Evolutionary conservation across 2,888 invertebrate species (phyloP), one percentile per base, ranked within the genome.

Genomic region (Hyalella azteca): DNA sequence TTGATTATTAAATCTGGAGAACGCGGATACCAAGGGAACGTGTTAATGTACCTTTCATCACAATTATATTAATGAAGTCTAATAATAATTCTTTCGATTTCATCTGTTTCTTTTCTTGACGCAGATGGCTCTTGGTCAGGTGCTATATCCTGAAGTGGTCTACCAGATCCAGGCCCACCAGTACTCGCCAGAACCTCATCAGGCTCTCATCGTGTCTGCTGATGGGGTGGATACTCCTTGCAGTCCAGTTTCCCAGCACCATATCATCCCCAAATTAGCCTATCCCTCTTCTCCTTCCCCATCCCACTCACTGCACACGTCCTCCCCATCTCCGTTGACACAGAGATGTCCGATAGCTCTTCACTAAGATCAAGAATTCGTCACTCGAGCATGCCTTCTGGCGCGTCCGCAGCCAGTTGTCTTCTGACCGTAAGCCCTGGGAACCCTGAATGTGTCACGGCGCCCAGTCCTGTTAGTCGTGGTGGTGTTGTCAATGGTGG

Each of bases 141-240:
- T 45, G 3, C 45, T 75, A 19, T 75, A 75, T 19, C 75, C 75
- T 15, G 75, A 75, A 19, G 45, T 75, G 5, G 45, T 75, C 29
- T 75, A 75, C 75, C 75, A 75, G 36, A 75, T 75, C 26, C 75
- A 75, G 40, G 26, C 75, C 26, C 40, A 41, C 45, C 75, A 66
- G n/a, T 36, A 66, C 66, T 66, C 66, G n/a, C 75, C 75, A 11
- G 75, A 75, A 26, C 15, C 29, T 19, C 75, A 75, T 19, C 75
- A 75, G n/a, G 45, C 75, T 29, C n/a, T 45, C n/a, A 26, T 75
- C n/a, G 36, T 75, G 29, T 75, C 75, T 0, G 22, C 75, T 41
- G 75, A 75, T 1, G 45, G 45, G 9, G 15, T 75, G 40, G 75
- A 48, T 41, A 45, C 19, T 4, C 40, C 75, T 5, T 66, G 66